Percentiles rank a stretch among this genome's conserved stretches.
phyloP scores from a whole-genome alignment of 2,113 vertebrate genomes.

The Microtus pennsylvanicus region DNA sequence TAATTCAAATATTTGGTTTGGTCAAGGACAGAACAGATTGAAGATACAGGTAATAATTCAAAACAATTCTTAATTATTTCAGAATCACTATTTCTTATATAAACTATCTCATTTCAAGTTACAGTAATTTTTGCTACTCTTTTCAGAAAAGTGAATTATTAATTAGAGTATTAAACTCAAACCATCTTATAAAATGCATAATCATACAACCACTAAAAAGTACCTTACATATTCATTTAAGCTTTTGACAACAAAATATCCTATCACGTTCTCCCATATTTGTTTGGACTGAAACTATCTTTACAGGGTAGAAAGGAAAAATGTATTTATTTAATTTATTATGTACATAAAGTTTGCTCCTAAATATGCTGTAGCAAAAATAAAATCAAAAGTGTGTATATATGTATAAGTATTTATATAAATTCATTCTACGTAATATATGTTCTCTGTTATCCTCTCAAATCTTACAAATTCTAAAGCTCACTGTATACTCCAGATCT shows the following conservation, averaged over 20 bases:
- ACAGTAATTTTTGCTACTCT: background rate
- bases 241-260: background rate
- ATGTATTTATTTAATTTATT: background rate
- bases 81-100: background rate
- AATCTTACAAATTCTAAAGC: constrained; percentile 64
- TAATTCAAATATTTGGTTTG: background rate
- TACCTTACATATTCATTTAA: background rate
- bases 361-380: background rate
- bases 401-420: background rate
- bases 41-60: background rate
- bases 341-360: background rate
- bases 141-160: background rate
- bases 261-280: background rate
- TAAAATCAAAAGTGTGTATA: background rate
- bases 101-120: background rate
- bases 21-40: background rate
- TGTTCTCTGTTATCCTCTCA: constrained; percentile 51
- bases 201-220: background rate
- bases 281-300: background rate
- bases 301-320: background rate
- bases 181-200: background rate
- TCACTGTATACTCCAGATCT: constrained; percentile 27
- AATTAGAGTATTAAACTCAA: background rate
- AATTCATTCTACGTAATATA: background rate
- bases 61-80: background rate